Conservation (phyloP, 2,113 vertebrate genomes). For the Thamnophis sirtalis region DNA sequence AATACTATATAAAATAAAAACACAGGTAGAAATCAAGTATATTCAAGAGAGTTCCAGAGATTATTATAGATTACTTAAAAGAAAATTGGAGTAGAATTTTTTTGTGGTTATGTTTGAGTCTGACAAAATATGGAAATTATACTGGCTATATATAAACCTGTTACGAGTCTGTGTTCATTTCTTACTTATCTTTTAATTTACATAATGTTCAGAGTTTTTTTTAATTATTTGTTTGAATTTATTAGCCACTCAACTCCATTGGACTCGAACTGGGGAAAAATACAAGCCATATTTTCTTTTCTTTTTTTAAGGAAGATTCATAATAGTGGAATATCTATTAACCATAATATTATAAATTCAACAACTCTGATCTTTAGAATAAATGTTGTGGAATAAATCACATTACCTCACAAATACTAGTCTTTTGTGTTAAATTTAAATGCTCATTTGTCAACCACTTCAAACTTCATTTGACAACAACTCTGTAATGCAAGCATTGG, state of each 20-base stretch:
- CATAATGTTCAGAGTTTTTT: not conserved
- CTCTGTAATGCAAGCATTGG: not conserved
- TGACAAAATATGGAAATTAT: not conserved
- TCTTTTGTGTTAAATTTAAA: not conserved
- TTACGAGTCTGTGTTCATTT: not conserved
- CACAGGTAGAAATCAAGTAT: not conserved
- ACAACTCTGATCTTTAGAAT: not conserved
- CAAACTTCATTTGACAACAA: not conserved
- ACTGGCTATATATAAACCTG: not conserved
- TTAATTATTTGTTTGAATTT: not conserved
- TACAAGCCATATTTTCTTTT: not conserved
- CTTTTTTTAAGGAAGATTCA: not conserved
- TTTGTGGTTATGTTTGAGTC: not conserved
- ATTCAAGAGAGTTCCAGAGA: not conserved
- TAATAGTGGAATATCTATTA: not conserved
- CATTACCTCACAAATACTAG: not conserved
- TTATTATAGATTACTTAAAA: not conserved
- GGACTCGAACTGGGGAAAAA: not conserved
- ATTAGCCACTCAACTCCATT: not conserved
- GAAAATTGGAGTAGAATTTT: not conserved
- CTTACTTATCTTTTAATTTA: not conserved
- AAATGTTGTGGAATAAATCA: not conserved
- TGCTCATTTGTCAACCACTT: not conserved
- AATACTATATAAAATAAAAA: not conserved
- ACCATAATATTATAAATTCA: not conserved